Evolutionary conservation across 2,888 invertebrate species (phyloP).

Genomic region (Pollenia amentaria): DNA sequence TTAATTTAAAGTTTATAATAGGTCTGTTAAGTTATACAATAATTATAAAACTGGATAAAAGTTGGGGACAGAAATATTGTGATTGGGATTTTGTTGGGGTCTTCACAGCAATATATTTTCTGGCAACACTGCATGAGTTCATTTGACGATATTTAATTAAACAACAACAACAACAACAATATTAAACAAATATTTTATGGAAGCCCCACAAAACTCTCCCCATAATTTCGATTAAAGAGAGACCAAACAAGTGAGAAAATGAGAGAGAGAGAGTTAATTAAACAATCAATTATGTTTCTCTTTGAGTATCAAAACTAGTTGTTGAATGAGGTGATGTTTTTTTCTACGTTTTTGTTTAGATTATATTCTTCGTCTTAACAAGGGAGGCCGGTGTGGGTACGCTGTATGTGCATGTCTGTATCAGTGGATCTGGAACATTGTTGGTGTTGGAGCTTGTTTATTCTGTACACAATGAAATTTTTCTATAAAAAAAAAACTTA

Average conservation of each 20-base stretch:
- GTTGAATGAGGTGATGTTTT: slow-evolving; percentile 19
- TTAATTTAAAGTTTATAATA: no score
- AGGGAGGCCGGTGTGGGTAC: slow-evolving; percentile 36
- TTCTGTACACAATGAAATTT: slow-evolving; percentile 25
- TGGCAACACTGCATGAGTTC: neutral
- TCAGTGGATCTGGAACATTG: slow-evolving; percentile 13
- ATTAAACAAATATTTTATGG: neutral
- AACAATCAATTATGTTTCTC: slow-evolving; percentile 3
- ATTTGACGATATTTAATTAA: neutral
- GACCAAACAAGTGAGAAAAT: neutral
- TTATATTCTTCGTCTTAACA: neutral
- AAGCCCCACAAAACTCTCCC: slow-evolving; percentile 1
- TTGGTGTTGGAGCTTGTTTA: slow-evolving; percentile 44
- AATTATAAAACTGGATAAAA: no score
- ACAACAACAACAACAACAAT: slow-evolving; percentile 4
- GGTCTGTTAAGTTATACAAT: no score
- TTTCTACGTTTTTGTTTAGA: neutral
- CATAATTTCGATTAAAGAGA: neutral
- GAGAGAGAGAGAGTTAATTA: neutral
- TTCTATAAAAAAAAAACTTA: slow-evolving; percentile 46
- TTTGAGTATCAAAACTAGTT: neutral
- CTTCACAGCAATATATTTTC: no score
- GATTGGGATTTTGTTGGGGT: no score
- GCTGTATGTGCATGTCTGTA: neutral
- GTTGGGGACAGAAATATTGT: no score